Base-by-base conservation (phyloP, 2,797 vertebrate genomes). In the Semaprochilodus insignis region DNA sequence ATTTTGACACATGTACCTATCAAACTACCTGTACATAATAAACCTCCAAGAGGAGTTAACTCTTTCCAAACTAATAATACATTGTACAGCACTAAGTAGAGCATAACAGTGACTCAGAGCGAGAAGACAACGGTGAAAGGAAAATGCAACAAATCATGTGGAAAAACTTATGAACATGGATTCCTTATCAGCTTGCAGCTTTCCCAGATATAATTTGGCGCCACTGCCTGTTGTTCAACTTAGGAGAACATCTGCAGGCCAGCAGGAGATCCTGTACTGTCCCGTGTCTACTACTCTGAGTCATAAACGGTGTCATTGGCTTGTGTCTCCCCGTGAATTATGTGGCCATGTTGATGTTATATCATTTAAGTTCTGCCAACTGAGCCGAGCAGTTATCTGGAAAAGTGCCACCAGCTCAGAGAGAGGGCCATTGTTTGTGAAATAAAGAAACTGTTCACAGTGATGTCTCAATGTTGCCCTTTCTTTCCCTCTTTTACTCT, bases 401-500 rank as follows among this genome's bases (percentile, higher is more conserved):
- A 80, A 44, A 80, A 10, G 40, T 54, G 72, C 72, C 63, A 75
- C 4, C 31, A 70, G 23, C 40, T 23, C 40, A n/a, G 82, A 74
- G 48, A 74, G 54, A 55, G 60, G 25, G 57, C 16, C 17, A 4
- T 36, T 71, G 74, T 77, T 70, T 69, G 34, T 0, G 63, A 69
- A 70, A 79, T 74, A 74, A 83, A 75, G 54, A 25, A 74, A 60
- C 60, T 74, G 77, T 83, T 79, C 21, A 83, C 23, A 67, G 36
- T 74, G 70, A 79, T 25, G 17, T 40, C 82, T 74, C 27, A 78
- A 23, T 74, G 67, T 14, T 2, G 27, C 44, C 5, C 54, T 57
- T 19, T 57, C 54, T 16, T 54, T 57, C 54, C 21, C 17, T 57
- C 15, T 52, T 15, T 52, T 52, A 16, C 51, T 52, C 51, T 52